Evolutionary conservation across 2,888 invertebrate genomes (phyloP), one percentile per base, ranked within the genome.

Genomic region (Apamea crenata): DNA sequence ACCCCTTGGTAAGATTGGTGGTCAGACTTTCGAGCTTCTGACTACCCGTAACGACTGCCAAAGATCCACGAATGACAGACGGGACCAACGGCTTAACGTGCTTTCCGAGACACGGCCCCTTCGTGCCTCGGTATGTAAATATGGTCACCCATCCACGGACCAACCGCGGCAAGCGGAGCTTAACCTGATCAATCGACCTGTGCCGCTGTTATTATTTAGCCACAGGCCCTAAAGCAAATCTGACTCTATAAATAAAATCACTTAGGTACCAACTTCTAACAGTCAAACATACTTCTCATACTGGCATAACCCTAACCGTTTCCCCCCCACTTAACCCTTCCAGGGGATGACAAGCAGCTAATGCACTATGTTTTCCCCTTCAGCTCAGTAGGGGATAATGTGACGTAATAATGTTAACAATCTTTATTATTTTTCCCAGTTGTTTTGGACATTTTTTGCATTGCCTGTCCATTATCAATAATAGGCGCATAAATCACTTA

Each of bases 261-360:
- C 59, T 36, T 56, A n/a, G n/a, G n/a, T n/a, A 63, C 32, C 32
- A 44, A 59, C 68, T 71, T 32, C 32, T 44, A 36, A 25, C 4
- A 70, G n/a, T 70, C 56, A 50, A 63, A 84, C 29, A 59, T 78
- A 61, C 53, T 72, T 29, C 16, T 21, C 68, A 56, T 86, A 29
- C 29, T 47, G 56, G 76, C 59, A 56, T 59, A 69, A 65, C 74
- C 69, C 77, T 44, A 65, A 74, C 59, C 29, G 16, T 47, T 68
- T 75, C 56, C 77, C 77, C 56, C 69, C 72, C 81, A 78, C 77
- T 81, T 86, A 87, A 87, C 88, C 77, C 88, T 81, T 87, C 82
- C 73, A 83, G 47, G 32, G 67, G 63, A 74, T 88, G 83, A 77
- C 81, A 88, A 79, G 71, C 77, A 77, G 79, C 81, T 86, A 88